phyloP scores from a whole-genome alignment of 2,888 invertebrate species.

The Petrolisthes cinctipes region DNA sequence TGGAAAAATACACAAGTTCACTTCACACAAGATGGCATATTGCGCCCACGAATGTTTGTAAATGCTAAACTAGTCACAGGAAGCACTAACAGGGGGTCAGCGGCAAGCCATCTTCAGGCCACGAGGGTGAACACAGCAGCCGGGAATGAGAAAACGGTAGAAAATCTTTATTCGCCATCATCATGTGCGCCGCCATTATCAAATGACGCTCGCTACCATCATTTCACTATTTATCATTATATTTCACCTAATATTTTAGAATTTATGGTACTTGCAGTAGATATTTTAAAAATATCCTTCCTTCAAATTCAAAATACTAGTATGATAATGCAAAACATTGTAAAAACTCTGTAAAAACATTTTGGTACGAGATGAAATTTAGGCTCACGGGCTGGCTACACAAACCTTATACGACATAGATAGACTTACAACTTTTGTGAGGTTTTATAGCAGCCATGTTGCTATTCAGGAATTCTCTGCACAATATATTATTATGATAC shows the following conservation, averaged over 20 bases:
- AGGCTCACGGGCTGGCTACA: conserved; percentile 2
- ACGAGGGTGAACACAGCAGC: not conserved
- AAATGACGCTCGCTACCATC: not conserved
- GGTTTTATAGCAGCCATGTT: too few relatives aligned
- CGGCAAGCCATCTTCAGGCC: conserved; percentile 24
- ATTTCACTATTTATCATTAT: too few relatives aligned
- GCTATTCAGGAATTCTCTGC: too few relatives aligned
- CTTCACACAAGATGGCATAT: not conserved
- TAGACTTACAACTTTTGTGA: not conserved
- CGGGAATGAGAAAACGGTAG: conserved; percentile 19
- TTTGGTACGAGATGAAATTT: conserved; percentile 10
- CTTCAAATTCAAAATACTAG: too few relatives aligned
- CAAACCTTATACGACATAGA: not conserved
- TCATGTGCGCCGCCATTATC: conserved; percentile 49
- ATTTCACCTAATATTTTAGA: too few relatives aligned
- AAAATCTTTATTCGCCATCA: conserved; percentile 56
- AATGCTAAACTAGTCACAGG: not conserved
- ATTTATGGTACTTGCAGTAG: too few relatives aligned
- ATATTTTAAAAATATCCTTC: too few relatives aligned
- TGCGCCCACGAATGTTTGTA: conserved; percentile 7
- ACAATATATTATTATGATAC: too few relatives aligned
- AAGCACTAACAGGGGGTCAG: conserved; percentile 10
- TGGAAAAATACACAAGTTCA: conserved; percentile 26
- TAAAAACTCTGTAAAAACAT: conserved; percentile 2
- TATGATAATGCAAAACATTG: not conserved